Conservation (phyloP, 2,888 invertebrate species). For the Orthosia gothica region DNA sequence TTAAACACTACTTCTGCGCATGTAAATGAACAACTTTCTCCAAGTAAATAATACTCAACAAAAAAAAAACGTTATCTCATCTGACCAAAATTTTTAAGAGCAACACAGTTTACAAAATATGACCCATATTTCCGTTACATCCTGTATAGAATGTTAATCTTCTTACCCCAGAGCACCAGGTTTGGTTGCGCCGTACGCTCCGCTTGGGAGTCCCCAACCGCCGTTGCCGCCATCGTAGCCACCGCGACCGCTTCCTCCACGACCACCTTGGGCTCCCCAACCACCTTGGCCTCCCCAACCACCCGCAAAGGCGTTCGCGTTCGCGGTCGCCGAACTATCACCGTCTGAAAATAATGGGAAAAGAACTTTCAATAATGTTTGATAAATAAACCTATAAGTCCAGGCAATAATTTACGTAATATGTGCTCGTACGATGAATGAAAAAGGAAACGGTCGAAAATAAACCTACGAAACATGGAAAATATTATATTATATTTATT, state of each 20-base stretch:
- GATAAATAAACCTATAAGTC: background rate
- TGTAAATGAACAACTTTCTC: too few relatives aligned
- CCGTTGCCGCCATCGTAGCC: slow-evolving; percentile 58
- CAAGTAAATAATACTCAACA: too few relatives aligned
- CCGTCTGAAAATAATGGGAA: slow-evolving; percentile 72
- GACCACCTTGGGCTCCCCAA: slow-evolving; percentile 10
- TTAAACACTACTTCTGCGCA: too few relatives aligned
- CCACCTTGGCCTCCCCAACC: slow-evolving; percentile 15
- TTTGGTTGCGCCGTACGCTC: slow-evolving; percentile 75
- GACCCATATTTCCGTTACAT: too few relatives aligned
- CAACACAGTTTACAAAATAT: too few relatives aligned
- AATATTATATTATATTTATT: too few relatives aligned
- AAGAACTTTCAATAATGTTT: background rate
- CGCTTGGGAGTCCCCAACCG: slow-evolving; percentile 71
- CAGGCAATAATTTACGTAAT: background rate
- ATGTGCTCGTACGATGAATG: too few relatives aligned
- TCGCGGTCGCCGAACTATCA: slow-evolving; percentile 62
- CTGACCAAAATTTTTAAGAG: too few relatives aligned
- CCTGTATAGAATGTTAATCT: background rate
- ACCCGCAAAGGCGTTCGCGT: slow-evolving; percentile 66
- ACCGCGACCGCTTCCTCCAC: slow-evolving; percentile 21
- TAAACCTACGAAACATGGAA: background rate
- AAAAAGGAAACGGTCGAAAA: background rate
- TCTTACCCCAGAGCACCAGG: slow-evolving; percentile 68
- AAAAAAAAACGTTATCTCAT: too few relatives aligned